Evolutionary conservation across 1,140 invertebrate genomes (phyloP).

Genomic region (Mercenaria mercenaria): DNA sequence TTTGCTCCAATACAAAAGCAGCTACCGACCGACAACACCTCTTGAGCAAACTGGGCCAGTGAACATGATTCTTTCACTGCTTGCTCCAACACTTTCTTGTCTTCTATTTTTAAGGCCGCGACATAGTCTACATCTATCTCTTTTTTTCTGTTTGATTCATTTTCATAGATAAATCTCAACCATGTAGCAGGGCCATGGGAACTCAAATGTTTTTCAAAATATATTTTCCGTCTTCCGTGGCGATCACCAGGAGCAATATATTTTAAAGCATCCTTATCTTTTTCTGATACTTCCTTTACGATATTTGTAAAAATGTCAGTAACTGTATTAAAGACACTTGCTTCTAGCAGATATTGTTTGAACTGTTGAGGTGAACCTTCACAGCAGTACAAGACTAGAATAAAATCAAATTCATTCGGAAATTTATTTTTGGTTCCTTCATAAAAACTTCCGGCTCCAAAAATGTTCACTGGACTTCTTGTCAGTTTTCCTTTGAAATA

Average conservation of each 20-base stretch:
- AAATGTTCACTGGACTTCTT: not conserved
- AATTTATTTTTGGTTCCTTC: not conserved
- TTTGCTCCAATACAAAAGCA: not conserved
- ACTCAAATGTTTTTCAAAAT: not conserved
- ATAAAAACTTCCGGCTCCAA: not conserved
- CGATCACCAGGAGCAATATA: not conserved
- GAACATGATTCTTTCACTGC: not conserved
- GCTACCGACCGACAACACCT: not conserved
- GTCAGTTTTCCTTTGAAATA: not conserved
- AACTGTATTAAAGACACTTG: not conserved
- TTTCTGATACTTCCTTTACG: not conserved
- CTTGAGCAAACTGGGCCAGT: not conserved
- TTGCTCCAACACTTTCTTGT: not conserved
- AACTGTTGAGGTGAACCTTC: not conserved
- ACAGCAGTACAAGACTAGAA: not conserved
- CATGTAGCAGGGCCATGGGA: not conserved
- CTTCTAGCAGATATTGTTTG: not conserved
- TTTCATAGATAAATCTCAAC: not conserved
- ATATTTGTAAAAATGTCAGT: not conserved
- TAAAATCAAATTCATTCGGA: constrained; percentile 21
- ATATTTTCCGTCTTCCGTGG: not conserved
- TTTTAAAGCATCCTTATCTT: not conserved
- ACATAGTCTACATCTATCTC: not conserved
- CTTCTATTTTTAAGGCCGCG: not conserved
- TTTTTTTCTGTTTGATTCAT: not conserved